These are phyloP conservation scores for Condylostylus longicornis DNA, from an alignment of 1,140 invertebrate genomes.

Conservation along the genomic window DNA sequence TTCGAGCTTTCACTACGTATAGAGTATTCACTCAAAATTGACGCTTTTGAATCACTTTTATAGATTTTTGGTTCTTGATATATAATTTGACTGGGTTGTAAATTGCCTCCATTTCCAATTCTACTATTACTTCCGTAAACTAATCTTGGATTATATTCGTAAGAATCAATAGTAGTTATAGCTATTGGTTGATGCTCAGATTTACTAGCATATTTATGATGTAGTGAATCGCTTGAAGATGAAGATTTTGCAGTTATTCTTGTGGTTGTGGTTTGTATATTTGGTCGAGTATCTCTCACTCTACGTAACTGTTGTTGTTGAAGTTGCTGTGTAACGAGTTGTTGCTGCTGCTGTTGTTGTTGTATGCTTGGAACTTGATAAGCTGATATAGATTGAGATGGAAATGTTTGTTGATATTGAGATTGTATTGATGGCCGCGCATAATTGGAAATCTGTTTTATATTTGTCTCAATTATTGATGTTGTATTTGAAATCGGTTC, in stretches of 20 bases:
- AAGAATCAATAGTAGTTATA: too few relatives aligned
- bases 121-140: too few relatives aligned
- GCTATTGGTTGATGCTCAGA: too few relatives aligned
- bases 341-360: constrained; percentile 1
- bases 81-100: too few relatives aligned
- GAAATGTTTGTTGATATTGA: too few relatives aligned
- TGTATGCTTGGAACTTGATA: neutral
- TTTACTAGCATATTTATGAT: constrained; percentile 10
- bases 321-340: neutral
- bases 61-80: constrained; percentile 28
- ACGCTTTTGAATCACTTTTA: constrained; percentile 28
- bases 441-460: constrained; percentile 2
- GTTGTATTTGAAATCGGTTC: constrained; percentile 19
- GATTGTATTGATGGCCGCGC: constrained; percentile 12
- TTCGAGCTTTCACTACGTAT: constrained; percentile 26
- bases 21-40: constrained; percentile 29
- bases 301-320: constrained; percentile 1
- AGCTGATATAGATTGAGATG: neutral
- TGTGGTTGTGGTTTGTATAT: constrained; percentile 11
- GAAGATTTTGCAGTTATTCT: constrained; percentile 20
- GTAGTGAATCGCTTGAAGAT: constrained; percentile 29
- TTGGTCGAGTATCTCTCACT: constrained; percentile 5
- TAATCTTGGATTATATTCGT: constrained; percentile 16
- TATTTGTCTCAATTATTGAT: constrained; percentile 14
- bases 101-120: too few relatives aligned